Evolutionary conservation across 2,113 vertebrate species (phyloP).

Genomic region (Lethenteron camtschaticum): DNA sequence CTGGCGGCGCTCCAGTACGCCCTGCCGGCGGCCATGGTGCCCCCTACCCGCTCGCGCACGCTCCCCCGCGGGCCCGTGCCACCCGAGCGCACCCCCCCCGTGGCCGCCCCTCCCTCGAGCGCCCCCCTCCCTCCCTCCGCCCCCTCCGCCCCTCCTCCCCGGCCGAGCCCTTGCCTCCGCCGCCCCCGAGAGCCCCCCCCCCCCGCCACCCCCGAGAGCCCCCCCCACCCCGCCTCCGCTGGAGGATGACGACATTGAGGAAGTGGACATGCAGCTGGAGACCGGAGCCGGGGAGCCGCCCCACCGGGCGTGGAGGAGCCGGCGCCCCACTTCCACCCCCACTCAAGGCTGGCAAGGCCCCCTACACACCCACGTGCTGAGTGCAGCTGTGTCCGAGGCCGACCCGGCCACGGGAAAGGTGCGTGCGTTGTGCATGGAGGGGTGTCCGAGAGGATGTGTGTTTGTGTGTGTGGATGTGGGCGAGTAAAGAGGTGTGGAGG

Average conservation of each 20-base stretch:
- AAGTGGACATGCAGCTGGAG: conserved; percentile 94
- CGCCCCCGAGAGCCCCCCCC: conserved; percentile 35
- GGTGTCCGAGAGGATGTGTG: too few relatives aligned
- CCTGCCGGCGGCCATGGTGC: too few relatives aligned
- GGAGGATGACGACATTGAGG: conserved; percentile 60
- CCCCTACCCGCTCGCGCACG: too few relatives aligned
- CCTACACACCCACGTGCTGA: too few relatives aligned
- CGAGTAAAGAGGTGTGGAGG: too few relatives aligned
- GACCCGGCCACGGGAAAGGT: too few relatives aligned
- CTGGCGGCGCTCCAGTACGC: too few relatives aligned
- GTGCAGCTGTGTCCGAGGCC: too few relatives aligned
- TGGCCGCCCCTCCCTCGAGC: conserved; percentile 29
- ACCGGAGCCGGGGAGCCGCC: conserved; percentile 50
- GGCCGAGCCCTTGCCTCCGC: conserved; percentile 25
- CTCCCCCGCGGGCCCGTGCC: conserved; percentile 27
- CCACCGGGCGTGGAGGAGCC: conserved; percentile 74
- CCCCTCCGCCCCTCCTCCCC: conserved; percentile 50
- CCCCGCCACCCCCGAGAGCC: conserved; percentile 18
- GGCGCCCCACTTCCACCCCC: not conserved
- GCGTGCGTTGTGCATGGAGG: too few relatives aligned
- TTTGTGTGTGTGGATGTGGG: too few relatives aligned
- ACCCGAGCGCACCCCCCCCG: conserved; percentile 37
- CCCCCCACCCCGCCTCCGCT: conserved; percentile 29
- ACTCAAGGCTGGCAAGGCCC: too few relatives aligned
- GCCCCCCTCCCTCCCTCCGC: conserved; percentile 34